Evolutionary conservation across 2,888 invertebrate genomes (phyloP), one percentile per base, ranked within the genome.

Genomic region (Pyrochroa serraticornis): DNA sequence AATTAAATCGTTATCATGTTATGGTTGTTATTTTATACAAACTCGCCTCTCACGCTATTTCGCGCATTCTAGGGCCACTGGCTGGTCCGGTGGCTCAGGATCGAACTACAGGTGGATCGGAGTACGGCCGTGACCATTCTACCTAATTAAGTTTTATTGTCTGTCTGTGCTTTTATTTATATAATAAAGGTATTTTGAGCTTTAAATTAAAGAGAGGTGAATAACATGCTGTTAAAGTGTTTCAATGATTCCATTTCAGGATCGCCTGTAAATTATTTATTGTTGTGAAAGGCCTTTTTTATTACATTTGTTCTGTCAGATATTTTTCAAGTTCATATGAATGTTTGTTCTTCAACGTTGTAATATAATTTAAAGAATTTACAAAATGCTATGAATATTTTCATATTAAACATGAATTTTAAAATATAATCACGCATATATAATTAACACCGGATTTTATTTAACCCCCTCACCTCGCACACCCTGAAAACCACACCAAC

Each of bases 371-470:
- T 77, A 71, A 74, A 75, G 68, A 75, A 74, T 73, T 73, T 75
- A 75, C 71, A 74, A 75, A 76, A 74, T 76, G 75, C 77, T 76
- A 77, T 76, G 72, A 76, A 77, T 77, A 77, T 78, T 78, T 78
- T 78, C 78, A 75, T 78, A 78, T 77, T 76, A 76, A 77, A 77
- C 72, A 72, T 75, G 72, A 75, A 75, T 74, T 75, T 76, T 74
- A 76, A 76, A 77, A 77, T 76, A 77, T 77, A 77, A 77, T 77
- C 77, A 77, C 75, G 76, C 77, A 77, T 77, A 77, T 76, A 74
- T 69, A 73, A 71, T 71, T 71, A 64, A 60, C 64, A 63, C 58
- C 64, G 71, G 67, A 67, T 75, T 75, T 75, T 74, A 73, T 74
- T 74, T 74, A 60, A 55, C 59, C 69, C 66, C 58, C 58, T 65